Percentiles rank a stretch among this genome's conserved stretches.
phyloP scores from a whole-genome alignment of 2,888 invertebrate genomes.

The Odontocolon sp. region DNA sequence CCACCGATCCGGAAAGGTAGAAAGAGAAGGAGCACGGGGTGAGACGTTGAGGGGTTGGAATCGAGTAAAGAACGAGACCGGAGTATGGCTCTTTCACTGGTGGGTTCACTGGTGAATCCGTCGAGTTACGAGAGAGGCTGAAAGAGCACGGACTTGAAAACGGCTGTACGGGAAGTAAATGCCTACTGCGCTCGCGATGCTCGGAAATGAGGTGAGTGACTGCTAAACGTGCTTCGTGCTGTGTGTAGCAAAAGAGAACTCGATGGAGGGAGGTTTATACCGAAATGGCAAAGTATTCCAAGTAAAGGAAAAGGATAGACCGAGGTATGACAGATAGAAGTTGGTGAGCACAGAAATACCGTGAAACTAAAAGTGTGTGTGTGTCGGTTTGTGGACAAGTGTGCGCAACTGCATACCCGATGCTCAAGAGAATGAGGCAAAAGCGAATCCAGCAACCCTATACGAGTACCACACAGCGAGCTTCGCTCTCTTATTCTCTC shows the following conservation, averaged over 20 bases:
- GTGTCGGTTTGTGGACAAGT: neutral
- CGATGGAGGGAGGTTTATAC: conserved; percentile 6
- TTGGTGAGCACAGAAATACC: conserved; percentile 38
- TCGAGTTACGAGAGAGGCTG: conserved; percentile 5
- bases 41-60: neutral
- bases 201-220: conserved; percentile 58
- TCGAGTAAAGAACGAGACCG: conserved; percentile 22
- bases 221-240: conserved; percentile 56
- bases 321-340: neutral
- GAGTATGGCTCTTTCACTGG: conserved; percentile 23
- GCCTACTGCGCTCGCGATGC: conserved; percentile 50
- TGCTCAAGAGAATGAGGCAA: conserved; percentile 22
- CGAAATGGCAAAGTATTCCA: conserved; percentile 12
- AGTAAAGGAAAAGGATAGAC: neutral
- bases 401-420: neutral
- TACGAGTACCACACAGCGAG: no score
- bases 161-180: conserved; percentile 54
- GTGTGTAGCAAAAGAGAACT: conserved; percentile 40
- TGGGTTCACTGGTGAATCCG: neutral
- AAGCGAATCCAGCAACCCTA: conserved; percentile 27
- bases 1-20: conserved; percentile 44
- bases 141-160: conserved; percentile 40
- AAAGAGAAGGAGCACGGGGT: no score
- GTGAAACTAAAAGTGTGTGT: conserved; percentile 9
- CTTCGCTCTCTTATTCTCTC: no score